Evolutionary conservation across 2,888 invertebrate species (phyloP), one percentile per base, ranked within the genome.

Genomic region (Nomada fabriciana): DNA sequence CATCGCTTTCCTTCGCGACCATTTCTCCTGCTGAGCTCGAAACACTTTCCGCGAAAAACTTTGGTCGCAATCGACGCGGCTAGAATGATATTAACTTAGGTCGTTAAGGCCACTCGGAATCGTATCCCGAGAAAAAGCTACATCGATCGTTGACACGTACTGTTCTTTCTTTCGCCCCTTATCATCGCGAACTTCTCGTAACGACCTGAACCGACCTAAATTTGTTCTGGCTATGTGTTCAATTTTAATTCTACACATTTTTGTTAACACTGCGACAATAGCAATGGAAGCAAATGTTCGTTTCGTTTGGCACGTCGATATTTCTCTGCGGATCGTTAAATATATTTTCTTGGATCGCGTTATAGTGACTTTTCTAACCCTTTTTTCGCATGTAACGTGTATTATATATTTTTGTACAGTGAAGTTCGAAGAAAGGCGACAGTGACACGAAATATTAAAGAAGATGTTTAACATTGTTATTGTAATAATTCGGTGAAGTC

Each of bases 41-140:
- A 65, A 47, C 50, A 57, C 57, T 20, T 74, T 57, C 59, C 29
- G n/a, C 47, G 70, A 70, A 70, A 70, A 59, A 70, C 50, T 70
- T 70, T 60, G 10, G 59, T 20, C 57, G 42, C 59, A 60, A 70
- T 60, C 70, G 60, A 60, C 47, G 50, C 11, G n/a, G 13, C 20
- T 50, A 59, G 60, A 60, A 50, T 18, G 70, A 52, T 60, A 70
- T 70, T 70, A 70, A 50, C 59, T 36, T 29, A n/a, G 59, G 70
- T 60, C 60, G 60, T 70, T 70, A 70, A 60, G 43, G 29, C n/a
- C 25, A 70, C 50, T 50, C 29, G 50, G 60, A 70, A 57, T 60
- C 29, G 29, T 13, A 59, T 60, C 60, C 59, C 23, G 36, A 7
- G 70, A 29, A 43, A 60, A 20, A 60, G 29, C 18, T 59, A 15